A percentile compares a stretch with the other conserved stretches of the same genome.
These are phyloP conservation scores for Phoxinus phoxinus DNA, from an alignment of 2,113 vertebrate genomes.

Conservation along the genomic window DNA sequence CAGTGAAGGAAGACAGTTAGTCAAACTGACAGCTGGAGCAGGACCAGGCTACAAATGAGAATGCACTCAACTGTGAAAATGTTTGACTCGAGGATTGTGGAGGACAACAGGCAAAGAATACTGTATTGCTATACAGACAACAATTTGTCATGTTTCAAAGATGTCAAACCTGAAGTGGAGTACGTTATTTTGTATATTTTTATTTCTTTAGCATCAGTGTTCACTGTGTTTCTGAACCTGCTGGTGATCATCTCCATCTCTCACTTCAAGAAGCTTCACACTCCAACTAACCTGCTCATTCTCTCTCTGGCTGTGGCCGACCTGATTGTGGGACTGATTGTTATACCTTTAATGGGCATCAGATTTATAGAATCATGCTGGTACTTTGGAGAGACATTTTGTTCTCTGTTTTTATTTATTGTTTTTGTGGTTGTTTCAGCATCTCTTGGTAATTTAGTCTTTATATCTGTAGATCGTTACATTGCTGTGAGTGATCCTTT, in stretches of 20 bases:
- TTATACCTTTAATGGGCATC: conserved; percentile 79
- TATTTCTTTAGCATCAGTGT: conserved; percentile 3
- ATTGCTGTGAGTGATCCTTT: conserved; percentile 30
- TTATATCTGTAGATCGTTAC: conserved; percentile 58
- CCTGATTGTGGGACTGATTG: conserved; percentile 65
- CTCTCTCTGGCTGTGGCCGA: conserved; percentile 70
- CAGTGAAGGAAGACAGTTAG: neutral
- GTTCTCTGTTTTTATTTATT: conserved; percentile 8
- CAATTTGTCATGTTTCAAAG: neutral
- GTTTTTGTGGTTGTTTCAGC: conserved; percentile 30
- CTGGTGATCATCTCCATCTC: conserved; percentile 52
- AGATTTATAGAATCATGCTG: conserved; percentile 62
- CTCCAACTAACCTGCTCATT: conserved; percentile 70
- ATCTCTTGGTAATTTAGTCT: conserved; percentile 59
- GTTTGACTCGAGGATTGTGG: neutral
- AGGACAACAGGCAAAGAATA: neutral
- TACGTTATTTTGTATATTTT: neutral
- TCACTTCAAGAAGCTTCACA: conserved; percentile 72
- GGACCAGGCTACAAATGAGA: neutral
- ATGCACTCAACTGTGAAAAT: neutral
- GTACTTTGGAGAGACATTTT: conserved; percentile 56
- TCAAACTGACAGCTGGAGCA: neutral
- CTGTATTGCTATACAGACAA: neutral
- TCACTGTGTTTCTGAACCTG: conserved; percentile 38
- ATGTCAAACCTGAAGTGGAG: neutral